phyloP scores from a whole-genome alignment of 2,113 vertebrate genomes.

The Tragelaphus buxtoni region DNA sequence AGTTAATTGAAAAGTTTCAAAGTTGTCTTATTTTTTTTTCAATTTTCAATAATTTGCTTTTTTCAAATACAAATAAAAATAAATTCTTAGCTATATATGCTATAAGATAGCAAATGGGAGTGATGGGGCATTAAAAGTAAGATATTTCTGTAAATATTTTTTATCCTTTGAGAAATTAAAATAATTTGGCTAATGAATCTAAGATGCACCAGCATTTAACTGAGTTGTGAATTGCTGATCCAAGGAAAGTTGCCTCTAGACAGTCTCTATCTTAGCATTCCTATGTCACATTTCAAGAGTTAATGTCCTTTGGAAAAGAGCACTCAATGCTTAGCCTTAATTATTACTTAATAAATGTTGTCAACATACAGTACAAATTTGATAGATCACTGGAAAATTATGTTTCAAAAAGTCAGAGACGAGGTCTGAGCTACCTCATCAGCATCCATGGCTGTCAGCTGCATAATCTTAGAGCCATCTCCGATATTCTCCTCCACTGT shows the following conservation, averaged over 20 bases:
- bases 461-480: conserved; percentile 96
- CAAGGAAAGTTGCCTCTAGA: neutral
- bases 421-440: conserved; percentile 88
- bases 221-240: neutral
- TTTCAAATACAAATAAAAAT: neutral
- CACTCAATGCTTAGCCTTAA: neutral
- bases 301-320: neutral
- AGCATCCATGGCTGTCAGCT: conserved; percentile 95
- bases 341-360: neutral
- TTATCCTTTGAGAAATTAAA: neutral
- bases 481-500: conserved; percentile 95
- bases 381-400: neutral
- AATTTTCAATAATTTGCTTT: neutral
- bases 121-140: neutral
- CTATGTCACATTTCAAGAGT: neutral
- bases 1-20: neutral
- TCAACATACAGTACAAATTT: neutral
- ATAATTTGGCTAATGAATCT: neutral
- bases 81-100: neutral
- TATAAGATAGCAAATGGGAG: neutral
- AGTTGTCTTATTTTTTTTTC: neutral
- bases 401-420: neutral
- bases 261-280: neutral
- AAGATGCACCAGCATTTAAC: neutral
- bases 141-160: neutral